These are phyloP conservation scores for Spodoptera littoralis DNA, from an alignment of 2,888 invertebrate species.

Conservation along the genomic window DNA sequence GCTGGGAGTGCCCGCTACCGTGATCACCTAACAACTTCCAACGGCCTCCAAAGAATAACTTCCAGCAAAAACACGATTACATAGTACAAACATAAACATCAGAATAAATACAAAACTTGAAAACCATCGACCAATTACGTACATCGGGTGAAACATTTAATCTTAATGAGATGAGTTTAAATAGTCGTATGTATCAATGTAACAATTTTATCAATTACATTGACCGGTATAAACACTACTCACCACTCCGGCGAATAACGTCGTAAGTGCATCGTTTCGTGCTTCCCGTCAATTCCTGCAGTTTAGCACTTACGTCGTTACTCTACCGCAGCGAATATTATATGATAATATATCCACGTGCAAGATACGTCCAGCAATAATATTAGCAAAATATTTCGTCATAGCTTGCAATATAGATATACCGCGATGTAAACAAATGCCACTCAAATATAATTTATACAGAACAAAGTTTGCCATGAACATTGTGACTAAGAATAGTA, in stretches of 20 bases:
- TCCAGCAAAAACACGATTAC: conserved; percentile 26
- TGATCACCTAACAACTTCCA: conserved; percentile 7
- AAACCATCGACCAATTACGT: conserved; percentile 44
- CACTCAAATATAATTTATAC: conserved; percentile 33
- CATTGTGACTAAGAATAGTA: conserved; percentile 40
- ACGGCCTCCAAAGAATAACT: conserved; percentile 8
- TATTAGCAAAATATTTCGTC: conserved; percentile 23
- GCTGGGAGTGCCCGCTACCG: conserved; percentile 11
- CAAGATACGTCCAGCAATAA: conserved; percentile 17
- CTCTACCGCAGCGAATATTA: conserved; percentile 13
- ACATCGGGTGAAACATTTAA: conserved; percentile 55
- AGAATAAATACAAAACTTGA: conserved; percentile 48
- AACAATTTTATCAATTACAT: conserved; percentile 37
- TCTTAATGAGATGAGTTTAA: conserved; percentile 57
- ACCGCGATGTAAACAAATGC: conserved; percentile 26
- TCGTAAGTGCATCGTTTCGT: conserved; percentile 18
- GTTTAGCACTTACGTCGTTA: conserved; percentile 19
- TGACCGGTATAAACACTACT: conserved; percentile 26
- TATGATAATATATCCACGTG: conserved; percentile 15
- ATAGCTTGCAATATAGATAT: conserved; percentile 26
- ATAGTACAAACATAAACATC: conserved; percentile 44
- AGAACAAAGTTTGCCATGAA: conserved; percentile 24
- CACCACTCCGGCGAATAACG: conserved; percentile 17
- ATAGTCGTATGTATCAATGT: conserved; percentile 36
- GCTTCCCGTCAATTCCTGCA: conserved; percentile 28